Conservation (phyloP, 2,888 invertebrate genomes). For the Acleris literana region DNA sequence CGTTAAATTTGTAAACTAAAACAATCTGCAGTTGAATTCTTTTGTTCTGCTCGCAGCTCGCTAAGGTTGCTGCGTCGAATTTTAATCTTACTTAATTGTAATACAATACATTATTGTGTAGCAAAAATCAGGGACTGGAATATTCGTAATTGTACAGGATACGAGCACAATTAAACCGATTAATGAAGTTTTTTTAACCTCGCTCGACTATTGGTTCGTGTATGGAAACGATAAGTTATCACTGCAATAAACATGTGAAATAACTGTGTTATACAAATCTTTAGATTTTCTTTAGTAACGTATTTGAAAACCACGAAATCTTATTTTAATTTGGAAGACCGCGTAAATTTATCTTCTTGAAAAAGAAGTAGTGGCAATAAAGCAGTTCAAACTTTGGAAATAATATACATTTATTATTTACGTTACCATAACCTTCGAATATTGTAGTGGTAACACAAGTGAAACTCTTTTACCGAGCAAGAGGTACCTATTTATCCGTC, state of each 20-base stretch:
- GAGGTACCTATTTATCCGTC: too few species aligned
- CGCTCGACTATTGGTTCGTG: not conserved
- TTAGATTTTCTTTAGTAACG: too few species aligned
- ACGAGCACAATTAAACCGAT: not conserved
- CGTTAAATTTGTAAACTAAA: slow-evolving; percentile 6
- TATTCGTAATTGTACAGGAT: slow-evolving; percentile 14
- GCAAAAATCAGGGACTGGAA: slow-evolving; percentile 5
- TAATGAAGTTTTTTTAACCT: slow-evolving; percentile 2
- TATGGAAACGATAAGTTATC: not conserved
- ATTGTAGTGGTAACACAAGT: too few species aligned
- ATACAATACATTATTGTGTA: not conserved
- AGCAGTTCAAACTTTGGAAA: too few species aligned
- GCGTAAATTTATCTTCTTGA: too few species aligned
- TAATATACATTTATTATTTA: too few species aligned
- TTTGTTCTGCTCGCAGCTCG: slow-evolving; percentile 22
- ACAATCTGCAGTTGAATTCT: slow-evolving; percentile 13
- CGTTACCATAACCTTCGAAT: too few species aligned
- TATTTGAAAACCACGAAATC: too few species aligned
- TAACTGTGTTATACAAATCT: not conserved
- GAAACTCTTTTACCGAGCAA: too few species aligned
- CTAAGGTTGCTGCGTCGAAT: not conserved
- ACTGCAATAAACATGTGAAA: too few species aligned
- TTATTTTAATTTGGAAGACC: too few species aligned
- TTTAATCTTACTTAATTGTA: slow-evolving; percentile 4
- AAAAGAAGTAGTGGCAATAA: too few species aligned